Percentiles rank a stretch among this genome's conserved stretches.
phyloP scores from a whole-genome alignment of 1,140 invertebrate species.

The Camponotus pennsylvanicus region DNA sequence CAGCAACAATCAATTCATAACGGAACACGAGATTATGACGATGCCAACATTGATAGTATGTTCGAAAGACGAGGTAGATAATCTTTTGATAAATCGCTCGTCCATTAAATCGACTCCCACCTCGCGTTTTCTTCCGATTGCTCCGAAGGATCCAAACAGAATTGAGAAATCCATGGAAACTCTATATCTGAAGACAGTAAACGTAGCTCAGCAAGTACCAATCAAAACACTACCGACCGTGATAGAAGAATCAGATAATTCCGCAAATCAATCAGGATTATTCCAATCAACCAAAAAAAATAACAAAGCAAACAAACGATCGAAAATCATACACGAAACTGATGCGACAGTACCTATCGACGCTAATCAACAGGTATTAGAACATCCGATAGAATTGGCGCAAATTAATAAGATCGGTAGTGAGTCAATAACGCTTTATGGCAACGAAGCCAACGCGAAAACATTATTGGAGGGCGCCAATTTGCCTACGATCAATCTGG shows the following conservation, averaged over 20 bases:
- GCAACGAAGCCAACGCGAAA: constrained; percentile 69
- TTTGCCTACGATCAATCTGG: constrained; percentile 78
- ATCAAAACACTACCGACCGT: neutral
- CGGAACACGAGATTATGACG: constrained; percentile 68
- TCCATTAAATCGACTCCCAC: constrained; percentile 30
- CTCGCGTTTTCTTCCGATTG: constrained; percentile 78
- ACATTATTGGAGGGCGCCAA: constrained; percentile 66
- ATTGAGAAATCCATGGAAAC: constrained; percentile 45
- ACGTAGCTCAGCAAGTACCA: constrained; percentile 69
- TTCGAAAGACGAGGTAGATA: constrained; percentile 76
- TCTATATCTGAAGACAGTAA: constrained; percentile 76
- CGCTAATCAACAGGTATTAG: constrained; percentile 19
- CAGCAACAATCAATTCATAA: constrained; percentile 3
- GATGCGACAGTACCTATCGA: neutral
- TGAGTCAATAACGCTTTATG: constrained; percentile 82
- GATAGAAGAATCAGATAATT: neutral
- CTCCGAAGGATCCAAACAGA: constrained; percentile 71
- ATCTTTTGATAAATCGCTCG: constrained; percentile 54
- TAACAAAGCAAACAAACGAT: neutral
- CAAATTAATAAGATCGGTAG: neutral
- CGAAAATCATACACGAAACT: neutral
- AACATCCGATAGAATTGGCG: neutral
- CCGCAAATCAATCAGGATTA: neutral
- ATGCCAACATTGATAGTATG: constrained; percentile 81
- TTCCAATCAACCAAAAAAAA: neutral